Conservation (phyloP, 2,797 vertebrate species). For the Staurois parvus region DNA sequence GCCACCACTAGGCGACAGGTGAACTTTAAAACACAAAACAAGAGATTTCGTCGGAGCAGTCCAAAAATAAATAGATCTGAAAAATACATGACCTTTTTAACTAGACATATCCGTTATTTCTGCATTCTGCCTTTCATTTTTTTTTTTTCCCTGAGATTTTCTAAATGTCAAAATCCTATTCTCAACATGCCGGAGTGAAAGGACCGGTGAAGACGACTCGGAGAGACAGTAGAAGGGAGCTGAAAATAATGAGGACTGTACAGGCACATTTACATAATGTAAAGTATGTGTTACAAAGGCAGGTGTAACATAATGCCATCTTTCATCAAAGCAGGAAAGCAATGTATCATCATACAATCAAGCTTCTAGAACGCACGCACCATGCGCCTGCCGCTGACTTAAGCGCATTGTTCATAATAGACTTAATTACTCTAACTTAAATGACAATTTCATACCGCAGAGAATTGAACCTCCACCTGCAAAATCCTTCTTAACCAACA, state of each 20-base stretch:
- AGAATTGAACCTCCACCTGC: not conserved
- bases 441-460: slow-evolving; percentile 1
- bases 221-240: slow-evolving; percentile 1
- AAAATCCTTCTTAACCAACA: not conserved
- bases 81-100: slow-evolving; percentile 75
- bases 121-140: slow-evolving; percentile 69
- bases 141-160: slow-evolving; percentile 64
- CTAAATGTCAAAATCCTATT: slow-evolving; percentile 76
- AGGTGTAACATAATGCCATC: slow-evolving; percentile 41
- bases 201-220: slow-evolving; percentile 25
- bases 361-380: not conserved
- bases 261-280: slow-evolving; percentile 50
- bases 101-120: slow-evolving; percentile 75
- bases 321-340: slow-evolving; percentile 43
- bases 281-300: slow-evolving; percentile 11
- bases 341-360: slow-evolving; percentile 27
- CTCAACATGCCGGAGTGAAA: slow-evolving; percentile 51
- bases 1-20: slow-evolving; percentile 1
- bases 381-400: not conserved
- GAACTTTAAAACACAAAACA: slow-evolving; percentile 60
- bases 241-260: slow-evolving; percentile 26
- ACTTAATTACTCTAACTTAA: not conserved
- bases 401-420: slow-evolving; percentile 27
- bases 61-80: slow-evolving; percentile 64
- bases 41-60: not conserved